These are phyloP conservation scores for Lerema accius DNA, from an alignment of 1,140 invertebrate species.

Conservation along the genomic window DNA sequence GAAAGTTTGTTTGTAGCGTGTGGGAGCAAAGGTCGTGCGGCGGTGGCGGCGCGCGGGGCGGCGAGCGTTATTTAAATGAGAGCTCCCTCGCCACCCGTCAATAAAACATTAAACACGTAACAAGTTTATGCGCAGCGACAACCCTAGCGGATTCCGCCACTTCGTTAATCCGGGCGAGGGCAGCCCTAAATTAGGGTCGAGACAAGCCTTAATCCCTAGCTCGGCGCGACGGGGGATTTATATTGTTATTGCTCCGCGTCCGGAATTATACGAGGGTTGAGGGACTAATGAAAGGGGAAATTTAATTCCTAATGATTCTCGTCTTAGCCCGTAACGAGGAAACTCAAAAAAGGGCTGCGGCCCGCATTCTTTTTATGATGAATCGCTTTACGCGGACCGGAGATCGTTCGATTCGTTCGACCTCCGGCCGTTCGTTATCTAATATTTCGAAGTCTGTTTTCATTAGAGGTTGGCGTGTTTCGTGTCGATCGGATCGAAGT, in stretches of 20 bases:
- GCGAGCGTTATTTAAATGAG: constrained; percentile 74
- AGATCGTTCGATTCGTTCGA: constrained; percentile 61
- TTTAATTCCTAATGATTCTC: constrained; percentile 83
- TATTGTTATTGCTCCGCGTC: constrained; percentile 82
- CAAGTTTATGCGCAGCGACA: constrained; percentile 80
- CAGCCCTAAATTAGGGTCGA: constrained; percentile 82
- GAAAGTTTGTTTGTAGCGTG: constrained; percentile 26
- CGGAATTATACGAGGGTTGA: constrained; percentile 82
- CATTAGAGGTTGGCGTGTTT: constrained; percentile 54
- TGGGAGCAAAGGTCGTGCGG: constrained; percentile 30
- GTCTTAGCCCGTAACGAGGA: constrained; percentile 81
- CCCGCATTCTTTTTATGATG: constrained; percentile 74
- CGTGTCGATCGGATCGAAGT: constrained; percentile 58
- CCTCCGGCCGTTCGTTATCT: constrained; percentile 22
- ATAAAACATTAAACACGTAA: constrained; percentile 83
- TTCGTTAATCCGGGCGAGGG: constrained; percentile 81
- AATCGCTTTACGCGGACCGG: constrained; percentile 64
- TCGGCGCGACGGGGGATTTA: constrained; percentile 81
- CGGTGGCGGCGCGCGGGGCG: too few species aligned
- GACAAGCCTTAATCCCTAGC: constrained; percentile 81
- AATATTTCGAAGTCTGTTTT: constrained; percentile 49
- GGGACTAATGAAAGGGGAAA: constrained; percentile 83
- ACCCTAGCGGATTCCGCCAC: constrained; percentile 81
- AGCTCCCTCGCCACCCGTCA: constrained; percentile 75
- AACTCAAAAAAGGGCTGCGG: constrained; percentile 79